Evolutionary conservation across 1,140 invertebrate genomes (phyloP).

Genomic region (Cecropterus lyciades): DNA sequence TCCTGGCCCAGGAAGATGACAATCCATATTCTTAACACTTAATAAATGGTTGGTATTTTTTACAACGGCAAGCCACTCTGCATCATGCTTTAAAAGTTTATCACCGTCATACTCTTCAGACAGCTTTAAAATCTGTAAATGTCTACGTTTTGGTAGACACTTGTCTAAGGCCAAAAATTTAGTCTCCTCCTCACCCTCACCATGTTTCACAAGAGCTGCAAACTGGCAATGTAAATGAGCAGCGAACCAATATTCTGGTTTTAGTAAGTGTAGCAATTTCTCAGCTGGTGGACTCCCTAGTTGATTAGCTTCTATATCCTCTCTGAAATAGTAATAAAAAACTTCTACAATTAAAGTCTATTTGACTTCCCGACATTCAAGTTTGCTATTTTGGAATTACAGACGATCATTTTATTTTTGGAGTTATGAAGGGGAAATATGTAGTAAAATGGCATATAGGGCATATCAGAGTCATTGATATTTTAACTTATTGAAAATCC

Average conservation of each 20-base stretch:
- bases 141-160: slow-evolving; percentile 94
- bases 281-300: slow-evolving; percentile 94
- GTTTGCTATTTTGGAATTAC: no score
- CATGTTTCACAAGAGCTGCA: slow-evolving; percentile 92
- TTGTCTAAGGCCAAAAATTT: slow-evolving; percentile 98
- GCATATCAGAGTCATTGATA: no score
- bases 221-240: slow-evolving; percentile 99
- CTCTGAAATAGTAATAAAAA: no score
- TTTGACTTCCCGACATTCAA: no score
- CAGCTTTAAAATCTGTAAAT: slow-evolving; percentile 87
- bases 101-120: slow-evolving; percentile 84
- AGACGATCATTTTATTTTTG: no score
- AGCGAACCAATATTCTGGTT: slow-evolving; percentile 97
- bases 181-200: slow-evolving; percentile 84
- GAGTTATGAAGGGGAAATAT: no score
- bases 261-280: slow-evolving; percentile 91
- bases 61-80: slow-evolving; percentile 97
- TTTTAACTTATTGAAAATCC: no score
- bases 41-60: slow-evolving; percentile 95
- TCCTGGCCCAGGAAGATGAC: slow-evolving; percentile 92
- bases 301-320: slow-evolving; percentile 92
- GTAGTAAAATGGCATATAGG: no score
- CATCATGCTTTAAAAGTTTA: slow-evolving; percentile 91
- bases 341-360: no score
- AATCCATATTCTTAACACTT: slow-evolving; percentile 87